Evolutionary conservation across 2,113 vertebrate species (phyloP).

Genomic region (Tetrax tetrax): DNA sequence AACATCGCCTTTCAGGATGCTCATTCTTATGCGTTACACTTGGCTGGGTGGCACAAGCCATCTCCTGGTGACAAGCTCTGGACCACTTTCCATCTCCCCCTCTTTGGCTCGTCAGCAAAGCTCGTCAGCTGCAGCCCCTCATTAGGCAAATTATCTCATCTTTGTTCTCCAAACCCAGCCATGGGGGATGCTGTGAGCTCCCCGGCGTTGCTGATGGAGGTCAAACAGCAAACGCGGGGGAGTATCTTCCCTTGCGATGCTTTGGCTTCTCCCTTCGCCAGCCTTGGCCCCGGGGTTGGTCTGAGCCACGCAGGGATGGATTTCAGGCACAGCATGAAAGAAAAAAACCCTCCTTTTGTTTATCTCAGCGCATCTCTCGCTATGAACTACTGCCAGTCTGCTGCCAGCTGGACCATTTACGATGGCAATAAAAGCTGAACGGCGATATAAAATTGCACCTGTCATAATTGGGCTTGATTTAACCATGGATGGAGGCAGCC

Average conservation of each 20-base stretch:
- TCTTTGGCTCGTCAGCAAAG: accelerated
- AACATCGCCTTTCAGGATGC: not conserved
- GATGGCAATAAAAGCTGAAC: conserved; percentile 46
- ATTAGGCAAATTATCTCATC: not conserved
- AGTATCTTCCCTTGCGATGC: not conserved
- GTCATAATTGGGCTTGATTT: conserved; percentile 54
- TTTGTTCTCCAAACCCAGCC: not conserved
- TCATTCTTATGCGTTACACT: accelerated
- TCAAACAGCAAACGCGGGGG: not conserved
- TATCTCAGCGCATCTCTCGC: not conserved
- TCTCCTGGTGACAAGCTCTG: not conserved
- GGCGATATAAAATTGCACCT: conserved; percentile 14
- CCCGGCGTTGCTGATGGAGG: accelerated
- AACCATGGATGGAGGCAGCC: not conserved
- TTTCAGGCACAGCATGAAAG: not conserved
- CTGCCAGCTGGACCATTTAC: conserved; percentile 52
- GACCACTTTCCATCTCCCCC: no score
- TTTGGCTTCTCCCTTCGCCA: not conserved
- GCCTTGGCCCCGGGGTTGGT: not conserved
- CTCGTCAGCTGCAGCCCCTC: not conserved
- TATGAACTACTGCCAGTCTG: not conserved
- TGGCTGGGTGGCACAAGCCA: not conserved
- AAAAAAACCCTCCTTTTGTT: not conserved
- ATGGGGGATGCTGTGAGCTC: accelerated
- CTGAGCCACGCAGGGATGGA: not conserved